A percentile compares a stretch with the other conserved stretches of the same genome.
These are phyloP conservation scores for Raja brachyura DNA, from an alignment of 2,113 vertebrate genomes.

Conservation along the genomic window DNA sequence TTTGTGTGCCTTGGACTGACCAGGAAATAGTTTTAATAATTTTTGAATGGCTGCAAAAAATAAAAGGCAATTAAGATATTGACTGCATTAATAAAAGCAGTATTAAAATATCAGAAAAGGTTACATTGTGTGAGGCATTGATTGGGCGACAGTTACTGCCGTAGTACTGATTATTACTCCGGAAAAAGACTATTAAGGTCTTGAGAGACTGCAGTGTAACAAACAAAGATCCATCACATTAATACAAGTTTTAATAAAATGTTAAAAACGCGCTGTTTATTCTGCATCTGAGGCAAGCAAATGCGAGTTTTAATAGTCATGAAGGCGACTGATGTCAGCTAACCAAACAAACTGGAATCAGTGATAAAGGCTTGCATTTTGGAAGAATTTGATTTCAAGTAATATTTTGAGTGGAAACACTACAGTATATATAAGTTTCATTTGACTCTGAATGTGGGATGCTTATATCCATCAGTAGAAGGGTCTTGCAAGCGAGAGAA, in stretches of 20 bases:
- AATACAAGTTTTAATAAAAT: constrained; percentile 18
- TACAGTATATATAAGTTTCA: too few relatives aligned
- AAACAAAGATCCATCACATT: not conserved
- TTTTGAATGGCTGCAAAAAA: not conserved
- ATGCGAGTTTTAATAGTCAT: not conserved
- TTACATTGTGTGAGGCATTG: not conserved
- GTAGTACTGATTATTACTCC: not conserved
- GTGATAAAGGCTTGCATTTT: not conserved
- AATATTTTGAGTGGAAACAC: not conserved
- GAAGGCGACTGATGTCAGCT: not conserved
- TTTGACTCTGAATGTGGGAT: not conserved
- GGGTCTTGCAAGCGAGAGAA: not conserved
- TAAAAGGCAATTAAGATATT: not conserved
- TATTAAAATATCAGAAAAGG: not conserved
- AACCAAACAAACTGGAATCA: not conserved
- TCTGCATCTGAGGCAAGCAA: not conserved
- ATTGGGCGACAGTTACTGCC: not conserved
- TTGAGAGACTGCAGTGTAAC: not conserved
- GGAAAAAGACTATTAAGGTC: not conserved
- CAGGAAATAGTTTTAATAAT: not conserved
- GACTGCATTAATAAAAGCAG: not conserved
- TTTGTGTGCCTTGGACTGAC: not conserved
- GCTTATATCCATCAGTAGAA: not conserved
- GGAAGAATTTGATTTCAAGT: not conserved
- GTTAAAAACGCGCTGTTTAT: not conserved